Percentiles rank a stretch among this genome's conserved stretches.
Evolutionary conservation across 2,888 invertebrate genomes (phyloP).

Genomic region (Hydrotaea cyrtoneurina): DNA sequence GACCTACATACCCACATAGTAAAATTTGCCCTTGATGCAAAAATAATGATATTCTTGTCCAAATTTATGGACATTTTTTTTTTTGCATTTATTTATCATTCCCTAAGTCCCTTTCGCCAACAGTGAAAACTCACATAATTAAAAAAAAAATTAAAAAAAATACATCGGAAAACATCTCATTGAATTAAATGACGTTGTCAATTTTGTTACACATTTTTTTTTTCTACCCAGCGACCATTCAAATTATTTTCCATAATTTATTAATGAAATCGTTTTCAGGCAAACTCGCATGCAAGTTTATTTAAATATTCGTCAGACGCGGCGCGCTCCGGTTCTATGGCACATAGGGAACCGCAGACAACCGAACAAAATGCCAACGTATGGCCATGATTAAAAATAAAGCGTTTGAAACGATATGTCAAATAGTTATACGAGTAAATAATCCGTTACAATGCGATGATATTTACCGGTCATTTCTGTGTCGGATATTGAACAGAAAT

Average conservation of each 20-base stretch:
- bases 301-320: background rate
- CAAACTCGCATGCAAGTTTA: background rate
- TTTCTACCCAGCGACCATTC: conserved; percentile 9
- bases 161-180: background rate
- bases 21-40: no score
- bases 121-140: no score
- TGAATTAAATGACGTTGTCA: background rate
- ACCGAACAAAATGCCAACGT: background rate
- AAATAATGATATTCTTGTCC: no score
- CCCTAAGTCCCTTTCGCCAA: no score
- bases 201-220: background rate
- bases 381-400: conserved; percentile 57
- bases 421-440: conserved; percentile 31
- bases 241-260: conserved; percentile 21
- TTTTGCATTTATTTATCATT: no score
- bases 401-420: conserved; percentile 24
- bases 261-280: conserved; percentile 1
- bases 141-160: background rate
- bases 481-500: background rate
- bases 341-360: background rate
- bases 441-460: conserved; percentile 41
- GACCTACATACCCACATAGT: no score
- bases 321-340: background rate
- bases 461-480: background rate
- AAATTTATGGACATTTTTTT: no score